phyloP scores from a whole-genome alignment of 2,797 vertebrate species.

The Argyrosomus regius region DNA sequence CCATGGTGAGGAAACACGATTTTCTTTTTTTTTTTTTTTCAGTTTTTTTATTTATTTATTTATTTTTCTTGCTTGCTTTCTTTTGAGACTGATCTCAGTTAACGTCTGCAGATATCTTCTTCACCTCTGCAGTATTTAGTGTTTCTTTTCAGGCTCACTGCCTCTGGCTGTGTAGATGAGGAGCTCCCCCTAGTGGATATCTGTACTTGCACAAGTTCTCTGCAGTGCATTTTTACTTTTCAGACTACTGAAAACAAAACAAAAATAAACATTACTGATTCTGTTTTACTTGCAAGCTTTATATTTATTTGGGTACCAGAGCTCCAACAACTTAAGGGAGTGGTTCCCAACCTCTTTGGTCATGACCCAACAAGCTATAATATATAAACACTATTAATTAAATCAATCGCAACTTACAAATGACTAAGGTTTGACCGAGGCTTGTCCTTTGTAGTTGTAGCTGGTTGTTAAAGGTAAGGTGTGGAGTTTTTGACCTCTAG shows the following conservation, averaged over 20 bases:
- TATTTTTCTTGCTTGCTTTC: slow-evolving; percentile 2
- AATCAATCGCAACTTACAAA: no score
- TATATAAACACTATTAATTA: neutral
- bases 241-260: neutral
- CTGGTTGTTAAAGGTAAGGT: neutral
- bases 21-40: neutral
- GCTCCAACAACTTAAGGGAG: neutral
- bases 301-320: neutral
- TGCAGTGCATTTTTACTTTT: slow-evolving; percentile 1
- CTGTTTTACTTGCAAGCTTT: neutral
- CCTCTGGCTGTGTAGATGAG: slow-evolving; percentile 54
- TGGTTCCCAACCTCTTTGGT: neutral
- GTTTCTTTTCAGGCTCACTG: slow-evolving; percentile 28
- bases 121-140: slow-evolving; percentile 64
- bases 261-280: neutral
- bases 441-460: neutral
- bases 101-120: slow-evolving; percentile 59
- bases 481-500: neutral
- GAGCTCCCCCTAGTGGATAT: slow-evolving; percentile 76
- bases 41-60: slow-evolving; percentile 4
- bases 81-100: slow-evolving; percentile 34
- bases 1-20: slow-evolving; percentile 89
- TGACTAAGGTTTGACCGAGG: neutral
- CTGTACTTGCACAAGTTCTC: slow-evolving; percentile 14
- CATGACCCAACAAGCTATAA: neutral